Evolutionary conservation across 1,140 invertebrate species (phyloP).

Genomic region (Planococcus citri): DNA sequence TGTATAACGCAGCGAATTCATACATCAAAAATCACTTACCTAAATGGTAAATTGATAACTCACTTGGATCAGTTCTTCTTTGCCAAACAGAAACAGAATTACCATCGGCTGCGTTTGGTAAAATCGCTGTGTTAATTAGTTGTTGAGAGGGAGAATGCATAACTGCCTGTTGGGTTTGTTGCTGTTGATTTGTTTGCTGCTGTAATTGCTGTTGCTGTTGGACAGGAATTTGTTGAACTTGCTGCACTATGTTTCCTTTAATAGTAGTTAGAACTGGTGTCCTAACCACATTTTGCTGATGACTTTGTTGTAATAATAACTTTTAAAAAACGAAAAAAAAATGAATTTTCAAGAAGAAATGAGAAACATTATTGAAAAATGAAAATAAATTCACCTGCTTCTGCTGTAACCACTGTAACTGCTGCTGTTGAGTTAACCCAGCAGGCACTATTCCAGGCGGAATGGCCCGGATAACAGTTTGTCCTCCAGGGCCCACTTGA

Average conservation of each 20-base stretch:
- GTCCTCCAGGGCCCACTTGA: not conserved
- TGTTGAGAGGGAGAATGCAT: not conserved
- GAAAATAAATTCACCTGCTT: not conserved
- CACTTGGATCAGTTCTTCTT: not conserved
- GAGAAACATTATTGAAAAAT: not conserved
- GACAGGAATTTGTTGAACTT: conserved; percentile 9
- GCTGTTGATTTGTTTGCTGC: conserved; percentile 4
- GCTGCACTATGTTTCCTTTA: not conserved
- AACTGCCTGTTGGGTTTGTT: not conserved
- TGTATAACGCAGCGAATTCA: not conserved
- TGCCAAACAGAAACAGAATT: not conserved
- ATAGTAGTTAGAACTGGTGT: not conserved
- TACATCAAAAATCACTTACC: not conserved
- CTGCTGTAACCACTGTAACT: not conserved
- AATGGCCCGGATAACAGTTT: not conserved
- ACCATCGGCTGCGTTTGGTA: conserved; percentile 5
- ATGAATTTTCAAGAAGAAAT: too few relatives aligned
- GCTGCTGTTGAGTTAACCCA: not conserved
- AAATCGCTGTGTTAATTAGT: not conserved
- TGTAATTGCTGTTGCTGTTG: conserved; percentile 16
- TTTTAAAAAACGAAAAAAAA: not conserved
- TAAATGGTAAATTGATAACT: not conserved
- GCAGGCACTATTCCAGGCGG: not conserved
- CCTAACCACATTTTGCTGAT: not conserved
- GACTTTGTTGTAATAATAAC: not conserved